Conservation (phyloP, 2,888 invertebrate species). For the Drosophila setosimentum region DNA sequence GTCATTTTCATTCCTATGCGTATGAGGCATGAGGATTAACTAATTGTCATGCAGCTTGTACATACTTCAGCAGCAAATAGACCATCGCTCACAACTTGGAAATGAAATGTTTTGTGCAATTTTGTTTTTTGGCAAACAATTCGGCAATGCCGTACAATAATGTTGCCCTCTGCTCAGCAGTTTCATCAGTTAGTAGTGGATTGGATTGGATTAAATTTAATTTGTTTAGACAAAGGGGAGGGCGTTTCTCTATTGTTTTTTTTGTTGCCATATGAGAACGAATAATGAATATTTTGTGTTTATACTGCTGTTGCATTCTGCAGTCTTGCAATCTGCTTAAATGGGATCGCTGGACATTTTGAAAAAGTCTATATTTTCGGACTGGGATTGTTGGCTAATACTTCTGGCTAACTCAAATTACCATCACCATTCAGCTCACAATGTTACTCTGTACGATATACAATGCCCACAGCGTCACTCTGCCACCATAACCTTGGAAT, state of each 20-base stretch:
- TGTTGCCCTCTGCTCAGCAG: neutral
- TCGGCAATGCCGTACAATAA: neutral
- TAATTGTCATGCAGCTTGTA: neutral
- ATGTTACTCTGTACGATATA: neutral
- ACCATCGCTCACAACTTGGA: neutral
- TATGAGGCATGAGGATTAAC: neutral
- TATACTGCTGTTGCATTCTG: neutral
- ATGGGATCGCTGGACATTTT: neutral
- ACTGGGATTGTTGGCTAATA: neutral
- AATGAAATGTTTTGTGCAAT: neutral
- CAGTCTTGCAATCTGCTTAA: neutral
- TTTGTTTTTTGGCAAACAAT: neutral
- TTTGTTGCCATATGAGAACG: neutral
- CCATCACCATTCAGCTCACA: neutral
- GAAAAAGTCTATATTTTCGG: neutral
- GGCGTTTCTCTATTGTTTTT: too few relatives aligned
- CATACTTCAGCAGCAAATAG: neutral
- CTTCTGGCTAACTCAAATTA: neutral
- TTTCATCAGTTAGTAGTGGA: too few relatives aligned
- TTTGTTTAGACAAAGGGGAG: too few relatives aligned
- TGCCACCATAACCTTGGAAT: neutral
- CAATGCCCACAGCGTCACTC: neutral
- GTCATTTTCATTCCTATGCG: neutral
- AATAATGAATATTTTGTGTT: neutral
- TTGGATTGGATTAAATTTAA: neutral